phyloP scores from a whole-genome alignment of 2,797 vertebrate species.

The Paramormyrops hopkinsi region DNA sequence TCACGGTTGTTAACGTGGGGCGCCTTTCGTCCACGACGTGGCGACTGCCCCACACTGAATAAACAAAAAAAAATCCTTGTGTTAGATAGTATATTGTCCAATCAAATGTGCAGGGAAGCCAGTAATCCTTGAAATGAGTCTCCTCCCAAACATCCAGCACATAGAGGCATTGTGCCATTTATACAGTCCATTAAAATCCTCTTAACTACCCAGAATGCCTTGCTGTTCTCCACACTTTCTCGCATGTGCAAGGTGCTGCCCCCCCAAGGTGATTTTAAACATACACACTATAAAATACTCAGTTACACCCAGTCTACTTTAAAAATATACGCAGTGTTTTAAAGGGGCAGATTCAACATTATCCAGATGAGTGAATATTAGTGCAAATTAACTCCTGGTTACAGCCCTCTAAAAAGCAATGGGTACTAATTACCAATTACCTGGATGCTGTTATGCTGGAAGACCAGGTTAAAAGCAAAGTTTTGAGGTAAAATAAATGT shows the following conservation, averaged over 20 bases:
- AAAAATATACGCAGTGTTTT: background rate
- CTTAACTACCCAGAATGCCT: background rate
- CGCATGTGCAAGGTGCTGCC: background rate
- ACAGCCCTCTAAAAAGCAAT: background rate
- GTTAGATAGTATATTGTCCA: background rate
- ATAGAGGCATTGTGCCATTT: background rate
- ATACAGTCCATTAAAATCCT: background rate
- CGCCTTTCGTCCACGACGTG: background rate
- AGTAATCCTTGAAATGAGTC: constrained; percentile 5
- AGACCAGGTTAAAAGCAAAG: background rate
- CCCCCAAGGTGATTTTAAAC: background rate
- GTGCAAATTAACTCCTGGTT: background rate
- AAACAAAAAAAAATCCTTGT: background rate
- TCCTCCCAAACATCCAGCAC: background rate
- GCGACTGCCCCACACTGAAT: background rate
- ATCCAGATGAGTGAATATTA: background rate
- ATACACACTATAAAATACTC: background rate
- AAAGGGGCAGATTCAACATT: background rate
- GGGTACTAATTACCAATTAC: background rate
- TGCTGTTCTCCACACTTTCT: background rate
- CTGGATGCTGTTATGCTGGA: background rate
- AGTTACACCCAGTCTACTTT: background rate
- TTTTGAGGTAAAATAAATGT: background rate
- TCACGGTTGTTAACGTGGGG: background rate
- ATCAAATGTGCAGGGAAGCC: background rate